Evolutionary conservation across 2,888 invertebrate species (phyloP), one percentile per base, ranked within the genome.

Genomic region (Seira ritae): DNA sequence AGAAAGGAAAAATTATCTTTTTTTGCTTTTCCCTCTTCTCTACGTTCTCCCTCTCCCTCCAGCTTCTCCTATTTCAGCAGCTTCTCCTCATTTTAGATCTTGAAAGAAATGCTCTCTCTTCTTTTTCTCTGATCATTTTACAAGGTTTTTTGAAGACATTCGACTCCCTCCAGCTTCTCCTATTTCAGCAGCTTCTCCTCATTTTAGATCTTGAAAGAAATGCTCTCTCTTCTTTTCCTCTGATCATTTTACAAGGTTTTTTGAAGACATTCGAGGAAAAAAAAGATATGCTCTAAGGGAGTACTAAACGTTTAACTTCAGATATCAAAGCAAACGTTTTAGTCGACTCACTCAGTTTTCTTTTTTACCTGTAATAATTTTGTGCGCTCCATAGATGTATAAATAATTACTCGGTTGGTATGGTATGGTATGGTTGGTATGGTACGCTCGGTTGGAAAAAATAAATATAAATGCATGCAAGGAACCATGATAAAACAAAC

Each of bases 291-390:
- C 50, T 50, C 50, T n/a, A n/a, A 50, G 50, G 50, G 17, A 15
- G 50, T 15, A 50, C 50, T 50, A 50, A 50, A 50, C 50, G 50
- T 50, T 50, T 50, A 50, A 50, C 12, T n/a, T 50, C 50, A 50
- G 50, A 50, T 50, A 50, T 50, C 50, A 50, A 50, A 50, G 50
- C 50, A 50, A 50, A 50, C 50, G 6, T 50, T 50, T 50, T 50
- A 8, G 6, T 50, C 50, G 3, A 50, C 15, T n/a, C n/a, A n/a
- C n/a, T 50, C 15, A 15, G 6, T 50, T 50, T 50, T 50, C 15
- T 50, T 4, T 42, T 42, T 42, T n/a, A 50, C 50, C 17, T 50
- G 50, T 50, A 50, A 50, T n/a, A 50, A 50, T 50, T 50, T n/a
- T n/a, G n/a, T n/a, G n/a, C n/a, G n/a, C n/a, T n/a, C n/a, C n/a